Evolutionary conservation across 2,113 vertebrate genomes (phyloP).

Genomic region (Protomyctophum bolini): DNA sequence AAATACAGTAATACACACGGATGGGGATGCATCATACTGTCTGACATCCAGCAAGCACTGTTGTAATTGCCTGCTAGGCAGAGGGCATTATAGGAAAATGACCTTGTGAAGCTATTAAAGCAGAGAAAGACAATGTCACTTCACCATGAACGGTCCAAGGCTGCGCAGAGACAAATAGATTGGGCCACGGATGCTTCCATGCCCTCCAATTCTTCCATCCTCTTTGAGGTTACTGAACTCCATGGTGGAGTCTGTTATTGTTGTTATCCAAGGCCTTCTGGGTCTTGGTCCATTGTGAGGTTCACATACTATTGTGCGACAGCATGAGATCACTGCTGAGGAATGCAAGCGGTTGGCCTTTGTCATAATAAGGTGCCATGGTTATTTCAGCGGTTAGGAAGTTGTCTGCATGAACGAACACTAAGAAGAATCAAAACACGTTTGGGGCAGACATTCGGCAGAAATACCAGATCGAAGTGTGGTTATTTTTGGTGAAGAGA

Average conservation of each 20-base stretch:
- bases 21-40: not conserved
- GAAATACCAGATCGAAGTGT: too few species aligned
- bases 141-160: conserved; percentile 26
- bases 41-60: conserved; percentile 32
- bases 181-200: conserved; percentile 25
- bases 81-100: conserved; percentile 36
- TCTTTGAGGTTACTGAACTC: conserved; percentile 25
- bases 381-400: conserved; percentile 2
- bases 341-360: conserved; percentile 47
- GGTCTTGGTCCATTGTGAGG: conserved; percentile 3
- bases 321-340: conserved; percentile 45
- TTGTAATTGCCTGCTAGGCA: conserved; percentile 41
- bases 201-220: conserved; percentile 21
- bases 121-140: conserved; percentile 37
- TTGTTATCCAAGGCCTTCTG: conserved; percentile 34
- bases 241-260: conserved; percentile 8
- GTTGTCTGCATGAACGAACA: conserved; percentile 8
- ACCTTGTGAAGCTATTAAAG: conserved; percentile 46
- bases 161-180: conserved; percentile 28
- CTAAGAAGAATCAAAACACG: conserved; percentile 6
- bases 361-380: conserved; percentile 36
- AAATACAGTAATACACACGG: not conserved
- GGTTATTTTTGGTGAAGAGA: too few species aligned
- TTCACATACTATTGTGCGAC: conserved; percentile 29
- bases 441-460: too few species aligned